phyloP scores from a whole-genome alignment of 1,140 invertebrate species.

The Ceratitis capitata region DNA sequence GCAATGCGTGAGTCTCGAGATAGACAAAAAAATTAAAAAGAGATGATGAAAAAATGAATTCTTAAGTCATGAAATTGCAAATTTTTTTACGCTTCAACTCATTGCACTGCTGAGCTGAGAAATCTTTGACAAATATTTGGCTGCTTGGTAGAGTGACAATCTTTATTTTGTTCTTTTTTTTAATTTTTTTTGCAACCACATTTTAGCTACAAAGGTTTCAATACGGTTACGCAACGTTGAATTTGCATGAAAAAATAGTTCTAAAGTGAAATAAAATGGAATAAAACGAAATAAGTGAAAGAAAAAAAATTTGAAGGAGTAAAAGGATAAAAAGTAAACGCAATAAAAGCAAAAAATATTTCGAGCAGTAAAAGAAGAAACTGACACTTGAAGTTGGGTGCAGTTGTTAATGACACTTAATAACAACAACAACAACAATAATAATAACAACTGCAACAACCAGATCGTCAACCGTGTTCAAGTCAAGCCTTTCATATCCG shows the following conservation, averaged over 20 bases:
- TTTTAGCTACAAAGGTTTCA: neutral
- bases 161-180: no score
- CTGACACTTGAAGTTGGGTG: neutral
- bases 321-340: no score
- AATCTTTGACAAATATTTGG: neutral
- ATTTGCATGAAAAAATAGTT: constrained; percentile 1
- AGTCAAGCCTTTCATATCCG: constrained; percentile 6
- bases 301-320: neutral
- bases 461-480: constrained; percentile 5
- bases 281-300: neutral
- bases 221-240: neutral
- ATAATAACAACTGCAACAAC: constrained; percentile 23
- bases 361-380: neutral
- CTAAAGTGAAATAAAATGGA: neutral
- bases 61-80: neutral
- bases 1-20: neutral
- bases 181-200: no score
- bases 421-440: constrained; percentile 17
- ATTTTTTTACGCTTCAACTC: neutral
- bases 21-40: neutral
- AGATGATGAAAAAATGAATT: neutral
- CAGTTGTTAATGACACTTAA: constrained; percentile 23
- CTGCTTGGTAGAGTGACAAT: neutral
- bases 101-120: neutral
- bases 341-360: neutral